Base-by-base conservation (phyloP, 2,113 vertebrate species). In the Colinus virginianus region DNA sequence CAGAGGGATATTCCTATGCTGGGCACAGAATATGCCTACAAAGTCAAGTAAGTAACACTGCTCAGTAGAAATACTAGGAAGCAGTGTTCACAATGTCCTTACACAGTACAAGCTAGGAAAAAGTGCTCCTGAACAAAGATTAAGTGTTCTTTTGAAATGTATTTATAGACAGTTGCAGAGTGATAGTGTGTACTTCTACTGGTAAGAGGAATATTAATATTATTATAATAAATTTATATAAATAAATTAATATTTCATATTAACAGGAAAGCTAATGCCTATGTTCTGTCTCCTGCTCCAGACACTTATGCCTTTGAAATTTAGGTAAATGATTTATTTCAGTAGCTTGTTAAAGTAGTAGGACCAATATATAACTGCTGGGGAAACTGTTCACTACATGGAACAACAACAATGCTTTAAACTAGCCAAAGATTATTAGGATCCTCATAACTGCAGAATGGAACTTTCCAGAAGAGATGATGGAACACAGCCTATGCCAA, bases 121-220 rank as follows among this genome's bases (percentile, higher is more conserved):
- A 68, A 42, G 32, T 45, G 36, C 82, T 78, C 78, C 17, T 56
- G 43, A 75, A 55, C 69, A 55, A 68, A 93, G 62, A 71, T 1
- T 38, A 83, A 63, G 11, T 51, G 43, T 25, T 81, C 45, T 21
- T 45, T 76, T 62, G 59, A 25, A 62, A 83, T 4, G 0, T 55
- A 84, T 81, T 78, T 75, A 46, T 23, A 95, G 48, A 25, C 7
- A 43, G 40, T 45, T 72, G 42, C 13, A 6, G 49, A 63, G n/a
- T 13, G 22, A 79, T 49, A 25, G 30, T n/a, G 45, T 62, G 46
- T 61, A 46, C 53, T 77, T 92, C 56, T 28, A 53, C 9, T 46
- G 14, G 40, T 81, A 84, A 85, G 72, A 95, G 26, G 46, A 74
- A 86, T 68, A 46, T 74, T 91, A 36, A 36, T 36, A 36, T 36